Base-by-base conservation (phyloP, 2,797 vertebrate genomes). In the Ispidina lecontei region DNA sequence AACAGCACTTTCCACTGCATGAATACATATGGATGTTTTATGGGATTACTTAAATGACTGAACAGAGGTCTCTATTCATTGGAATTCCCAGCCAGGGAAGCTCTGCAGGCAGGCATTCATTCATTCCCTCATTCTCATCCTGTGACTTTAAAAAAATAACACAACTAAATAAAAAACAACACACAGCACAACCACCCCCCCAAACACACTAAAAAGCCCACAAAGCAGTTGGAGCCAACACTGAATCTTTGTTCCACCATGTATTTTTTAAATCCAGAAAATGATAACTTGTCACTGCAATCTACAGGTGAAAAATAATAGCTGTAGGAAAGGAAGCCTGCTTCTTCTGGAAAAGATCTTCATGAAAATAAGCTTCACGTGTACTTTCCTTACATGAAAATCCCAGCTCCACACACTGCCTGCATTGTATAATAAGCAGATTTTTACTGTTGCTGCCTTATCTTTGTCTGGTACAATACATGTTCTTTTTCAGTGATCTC, bases 41-140 rank as follows among this genome's bases (percentile, higher is more conserved):
- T 59, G 47, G 84, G 85, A 92, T 89, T 96, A 94, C 89, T 90
- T 91, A 47, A 94, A 94, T 80, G 75, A 88, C 91, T 71, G 60
- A 93, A 90, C 52, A 94, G 89, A 86, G 41, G 76, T 89, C 73
- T 88, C 87, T 79, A 84, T 90, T 93, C 74, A 93, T 21, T 54
- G 64, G 63, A 81, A 76, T 90, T 82, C 64, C 70, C 85, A 86
- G 60, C 59, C 72, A 87, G 49, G 55, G 72, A 95, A 93, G 35
- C 90, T 88, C 71, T 58, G 52, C 68, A 81, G 60, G 68, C 33
- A 70, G 62, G 77, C 80, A 92, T 82, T 94, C 77, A 79, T 46
- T 94, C 77, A 79, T 49, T 37, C 37, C 37, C 37, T 71, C 80
- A 84, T 59, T n/a, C 56, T 90, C 94, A 91, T 92, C 54, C 85